Percentiles rank a stretch among this genome's conserved stretches.
These are phyloP conservation scores for Nephrocerus scutellatus DNA, from an alignment of 2,888 invertebrate genomes.

Conservation along the genomic window DNA sequence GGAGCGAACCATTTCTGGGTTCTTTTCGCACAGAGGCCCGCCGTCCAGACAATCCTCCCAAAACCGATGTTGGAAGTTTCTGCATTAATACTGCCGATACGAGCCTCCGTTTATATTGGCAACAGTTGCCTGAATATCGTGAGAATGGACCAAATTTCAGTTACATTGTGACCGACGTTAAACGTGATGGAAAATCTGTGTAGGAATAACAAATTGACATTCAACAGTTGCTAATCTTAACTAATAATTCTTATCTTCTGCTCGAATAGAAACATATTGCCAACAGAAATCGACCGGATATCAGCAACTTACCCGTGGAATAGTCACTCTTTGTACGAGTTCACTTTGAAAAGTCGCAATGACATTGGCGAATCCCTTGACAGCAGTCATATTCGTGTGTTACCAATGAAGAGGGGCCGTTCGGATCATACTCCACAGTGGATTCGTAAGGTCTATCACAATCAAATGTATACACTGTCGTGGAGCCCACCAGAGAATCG, in stretches of 20 bases:
- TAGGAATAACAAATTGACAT: constrained; percentile 16
- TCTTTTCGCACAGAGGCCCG: constrained; percentile 53
- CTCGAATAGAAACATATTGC: constrained; percentile 8
- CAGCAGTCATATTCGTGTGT: constrained; percentile 20
- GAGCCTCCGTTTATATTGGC: constrained; percentile 71
- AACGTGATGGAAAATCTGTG: constrained; percentile 24
- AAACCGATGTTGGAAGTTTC: constrained; percentile 65
- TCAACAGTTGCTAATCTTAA: neutral
- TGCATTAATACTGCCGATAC: constrained; percentile 55
- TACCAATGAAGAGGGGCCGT: constrained; percentile 11
- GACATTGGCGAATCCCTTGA: constrained; percentile 24
- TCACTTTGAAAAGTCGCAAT: constrained; percentile 27
- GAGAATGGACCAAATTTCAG: constrained; percentile 67
- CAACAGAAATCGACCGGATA: constrained; percentile 20
- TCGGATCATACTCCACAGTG: constrained; percentile 46
- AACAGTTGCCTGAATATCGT: constrained; percentile 58
- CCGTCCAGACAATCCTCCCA: constrained; percentile 59
- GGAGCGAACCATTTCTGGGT: constrained; percentile 60
- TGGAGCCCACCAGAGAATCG: constrained; percentile 55
- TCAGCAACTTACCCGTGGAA: constrained; percentile 27
- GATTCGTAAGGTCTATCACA: constrained; percentile 64
- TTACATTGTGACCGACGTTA: constrained; percentile 52
- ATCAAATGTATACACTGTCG: constrained; percentile 62
- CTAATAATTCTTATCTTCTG: neutral
- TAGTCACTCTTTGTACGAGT: constrained; percentile 24